Evolutionary conservation across 2,797 vertebrate genomes (phyloP), one percentile per base, ranked within the genome.

Genomic region (Catharus ustulatus): DNA sequence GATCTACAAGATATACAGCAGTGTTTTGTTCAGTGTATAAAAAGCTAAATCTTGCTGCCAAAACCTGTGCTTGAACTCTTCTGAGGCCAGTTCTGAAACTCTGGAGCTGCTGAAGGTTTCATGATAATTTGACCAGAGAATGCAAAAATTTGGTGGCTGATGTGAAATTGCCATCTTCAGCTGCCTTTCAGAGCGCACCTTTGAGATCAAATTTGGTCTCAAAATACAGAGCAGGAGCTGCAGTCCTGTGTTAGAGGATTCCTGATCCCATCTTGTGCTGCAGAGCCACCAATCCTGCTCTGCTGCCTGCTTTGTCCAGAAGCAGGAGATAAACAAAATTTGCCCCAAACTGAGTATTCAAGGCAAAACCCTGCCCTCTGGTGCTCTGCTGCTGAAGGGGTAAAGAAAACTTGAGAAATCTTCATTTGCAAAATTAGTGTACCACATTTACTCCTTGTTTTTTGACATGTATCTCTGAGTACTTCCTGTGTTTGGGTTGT

Each of bases 301-400:
- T 43, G n/a, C 61, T 67, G 32, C 6, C 40, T 68, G 15, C 27
- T 62, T 73, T 36, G 27, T 74, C 27, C 8, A 18, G 30, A 11
- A 54, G 52, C 11, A 54, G 52, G 15, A 48, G 16, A 26, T 11
- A 43, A 43, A 38, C 2, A 79, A 48, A 92, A 63, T 16, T 84
- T 92, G 30, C 32, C 78, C 61, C 57, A 29, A 59, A 27, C 10
- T 1, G 0, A 36, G 6, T 16, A 32, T 23, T 74, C 43, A 59
- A 71, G 64, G 15, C 30, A 63, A 83, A 95, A 91, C 42, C 15
- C 75, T 94, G 45, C 29, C 24, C 52, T 81, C 52, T 54, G n/a
- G 32, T 48, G 24, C 57, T 59, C 57, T 61, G 38, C 29, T 82
- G 29, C 30, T 79, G 29, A 58, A 63, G 63, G 77, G 16, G 46